Evolutionary conservation across 2,888 invertebrate species (phyloP), one percentile per base, ranked within the genome.

Genomic region (Hermaeophaga mercurialis): DNA sequence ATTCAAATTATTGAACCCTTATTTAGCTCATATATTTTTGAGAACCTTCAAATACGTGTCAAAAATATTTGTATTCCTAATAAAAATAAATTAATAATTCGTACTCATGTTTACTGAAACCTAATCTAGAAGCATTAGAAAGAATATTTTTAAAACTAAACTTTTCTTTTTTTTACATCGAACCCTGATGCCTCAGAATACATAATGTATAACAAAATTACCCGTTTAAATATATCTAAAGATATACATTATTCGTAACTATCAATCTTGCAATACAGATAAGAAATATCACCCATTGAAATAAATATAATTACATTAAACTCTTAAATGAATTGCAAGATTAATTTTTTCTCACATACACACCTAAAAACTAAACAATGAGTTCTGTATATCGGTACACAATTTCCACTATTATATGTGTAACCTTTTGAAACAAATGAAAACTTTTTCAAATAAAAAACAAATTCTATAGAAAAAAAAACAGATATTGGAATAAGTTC

Each of bases 161-260:
- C 54, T 56, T 58, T n/a, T n/a, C n/a, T 56, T 61, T 58, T 49
- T 26, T 46, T 53, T 61, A 65, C 55, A 54, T 58, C 63, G 68
- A 71, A 73, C 73, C 72, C 72, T 72, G 73, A 73, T 67, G 72
- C 70, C 71, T 68, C 69, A 69, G 62, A 67, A 65, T 54, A 56
- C 44, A 52, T 43, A 36, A 43, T 57, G 48, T 26, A 57, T 54
- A 57, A 64, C 56, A 57, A 63, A 59, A 64, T 61, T 62, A 65
- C 64, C 63, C 64, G 64, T 62, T 62, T 38, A 43, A 56, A 41
- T 39, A 22, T 56, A 56, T 49, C 52, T 43, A 44, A 54, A 58
- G 39, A 26, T 52, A 18, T 47, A 45, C 57, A 45, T 54, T 62
- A 56, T 49, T 38, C 64, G 26, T 14, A 11, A 53, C 7, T 4